phyloP scores from a whole-genome alignment of 2,113 vertebrate genomes.

The Nothobranchius kuhntae region DNA sequence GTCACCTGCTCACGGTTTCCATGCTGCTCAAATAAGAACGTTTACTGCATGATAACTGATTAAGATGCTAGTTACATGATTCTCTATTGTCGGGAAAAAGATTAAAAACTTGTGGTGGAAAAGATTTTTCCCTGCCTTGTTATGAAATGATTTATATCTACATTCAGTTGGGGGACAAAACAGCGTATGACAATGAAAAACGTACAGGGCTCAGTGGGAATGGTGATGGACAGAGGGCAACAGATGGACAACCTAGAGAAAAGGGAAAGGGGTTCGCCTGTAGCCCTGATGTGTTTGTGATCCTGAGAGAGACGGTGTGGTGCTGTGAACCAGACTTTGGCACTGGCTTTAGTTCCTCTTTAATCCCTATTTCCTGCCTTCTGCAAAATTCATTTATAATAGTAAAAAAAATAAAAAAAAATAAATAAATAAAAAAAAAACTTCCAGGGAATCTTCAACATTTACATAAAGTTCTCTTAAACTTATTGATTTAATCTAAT shows the following conservation, averaged over 20 bases:
- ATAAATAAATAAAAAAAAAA: conserved; percentile 49
- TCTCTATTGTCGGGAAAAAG: too few species aligned
- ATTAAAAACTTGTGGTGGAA: too few species aligned
- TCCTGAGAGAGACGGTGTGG: conserved; percentile 53
- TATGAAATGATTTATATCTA: too few species aligned
- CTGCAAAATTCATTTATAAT: conserved; percentile 73
- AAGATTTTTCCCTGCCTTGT: too few species aligned
- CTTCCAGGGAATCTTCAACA: conserved; percentile 13
- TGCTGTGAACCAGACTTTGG: conserved; percentile 49
- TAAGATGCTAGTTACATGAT: too few species aligned
- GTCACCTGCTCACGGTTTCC: too few species aligned
- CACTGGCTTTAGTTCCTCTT: conserved; percentile 66
- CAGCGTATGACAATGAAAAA: conserved; percentile 9
- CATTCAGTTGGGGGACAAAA: too few species aligned
- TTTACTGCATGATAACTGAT: too few species aligned
- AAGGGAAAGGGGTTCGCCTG: not conserved
- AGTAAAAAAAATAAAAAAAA: conserved; percentile 11
- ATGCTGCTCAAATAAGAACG: too few species aligned
- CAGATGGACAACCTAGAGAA: conserved; percentile 49
- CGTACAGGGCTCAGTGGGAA: conserved; percentile 14
- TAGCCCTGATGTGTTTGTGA: conserved; percentile 55
- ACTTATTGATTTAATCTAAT: too few species aligned
- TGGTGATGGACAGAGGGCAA: conserved; percentile 32
- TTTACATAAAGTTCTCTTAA: too few species aligned
- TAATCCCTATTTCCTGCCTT: conserved; percentile 67